A percentile compares a stretch with the other conserved stretches of the same genome.
These are phyloP conservation scores for Ophonus ardosiacus DNA, from an alignment of 2,888 invertebrate species.

Conservation along the genomic window DNA sequence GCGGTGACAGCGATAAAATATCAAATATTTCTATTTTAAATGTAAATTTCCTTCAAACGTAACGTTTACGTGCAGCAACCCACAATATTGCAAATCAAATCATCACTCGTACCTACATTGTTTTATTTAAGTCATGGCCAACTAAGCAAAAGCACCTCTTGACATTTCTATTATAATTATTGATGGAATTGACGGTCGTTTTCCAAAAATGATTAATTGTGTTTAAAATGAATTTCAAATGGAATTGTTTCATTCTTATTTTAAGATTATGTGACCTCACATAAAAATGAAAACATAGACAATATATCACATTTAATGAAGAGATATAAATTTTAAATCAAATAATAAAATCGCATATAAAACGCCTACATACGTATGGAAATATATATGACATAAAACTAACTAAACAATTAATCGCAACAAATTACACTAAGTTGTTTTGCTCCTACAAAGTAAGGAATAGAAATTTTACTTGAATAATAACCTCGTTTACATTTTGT, in stretches of 20 bases:
- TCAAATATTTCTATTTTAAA: conserved; percentile 40
- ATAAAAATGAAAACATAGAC: conserved; percentile 20
- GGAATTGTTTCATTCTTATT: conserved; percentile 37
- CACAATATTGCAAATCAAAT: conserved; percentile 48
- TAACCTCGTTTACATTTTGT: too few species aligned
- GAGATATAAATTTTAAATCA: conserved; percentile 24
- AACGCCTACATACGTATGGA: conserved; percentile 1
- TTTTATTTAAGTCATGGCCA: conserved; percentile 52
- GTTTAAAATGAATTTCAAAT: conserved; percentile 1
- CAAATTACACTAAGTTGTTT: too few species aligned
- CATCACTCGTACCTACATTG: conserved; percentile 10
- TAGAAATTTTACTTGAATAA: too few species aligned
- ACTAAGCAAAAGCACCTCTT: conserved; percentile 6
- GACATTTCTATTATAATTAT: conserved; percentile 49
- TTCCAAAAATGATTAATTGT: conserved; percentile 32
- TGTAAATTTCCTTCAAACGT: conserved; percentile 13
- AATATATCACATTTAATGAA: conserved; percentile 38
- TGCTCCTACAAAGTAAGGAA: too few species aligned
- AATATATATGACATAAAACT: background rate
- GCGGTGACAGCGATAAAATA: conserved; percentile 28
- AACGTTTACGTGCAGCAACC: background rate
- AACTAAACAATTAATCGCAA: background rate
- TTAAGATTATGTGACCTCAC: conserved; percentile 28
- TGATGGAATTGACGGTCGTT: conserved; percentile 30
- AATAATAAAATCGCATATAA: conserved; percentile 7